Base-by-base conservation (phyloP, 2,888 invertebrate genomes). In the Cryptocheilus praepositus region DNA sequence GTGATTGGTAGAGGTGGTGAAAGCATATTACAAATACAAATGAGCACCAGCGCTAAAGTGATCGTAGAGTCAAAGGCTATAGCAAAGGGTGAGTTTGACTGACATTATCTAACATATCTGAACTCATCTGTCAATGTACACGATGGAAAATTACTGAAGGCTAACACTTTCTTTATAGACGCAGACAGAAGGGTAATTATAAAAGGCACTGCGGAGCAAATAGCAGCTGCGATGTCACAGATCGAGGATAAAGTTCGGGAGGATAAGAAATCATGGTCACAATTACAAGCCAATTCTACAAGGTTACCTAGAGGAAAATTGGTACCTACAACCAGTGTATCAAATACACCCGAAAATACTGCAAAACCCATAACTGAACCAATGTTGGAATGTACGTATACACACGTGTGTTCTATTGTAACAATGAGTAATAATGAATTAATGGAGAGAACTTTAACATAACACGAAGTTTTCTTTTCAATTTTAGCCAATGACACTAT, bases 1-100 rank as follows among this genome's bases (percentile, higher is more conserved):
- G 93, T 97, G 60, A 95, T 95, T 80, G 96, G 95, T 0, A 89
- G 92, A 58, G 92, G 93, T 60, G 96, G 95, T 0, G 94, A 94
- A 61, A 92, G 90, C 52, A 92, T 96, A 60, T 91, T 92, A 59
- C 91, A 93, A 54, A 95, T 97, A 63, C 92, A 93, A 67, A 92
- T 92, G 76, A 87, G 90, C 15, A 94, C 96, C 11, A 93, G 94
- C 67, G 94, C 96, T 0, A 94, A 93, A 76, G 90, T 96, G 1
- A 92, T 91, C 72, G 86, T 95, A n/a, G 91, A 91, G 73, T 89
- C 25, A 22, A 4, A 52, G 3, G 61, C 43, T 19, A 19, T n/a
- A 16, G 55, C 57, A 8, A 51, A 45, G 21, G 71, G 85, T 85
- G 76, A 4, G 77, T 59, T 16, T 36, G 21, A 36, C 51, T 28